Base-by-base conservation (phyloP, 2,888 invertebrate species). In the Aricia artaxerxes region DNA sequence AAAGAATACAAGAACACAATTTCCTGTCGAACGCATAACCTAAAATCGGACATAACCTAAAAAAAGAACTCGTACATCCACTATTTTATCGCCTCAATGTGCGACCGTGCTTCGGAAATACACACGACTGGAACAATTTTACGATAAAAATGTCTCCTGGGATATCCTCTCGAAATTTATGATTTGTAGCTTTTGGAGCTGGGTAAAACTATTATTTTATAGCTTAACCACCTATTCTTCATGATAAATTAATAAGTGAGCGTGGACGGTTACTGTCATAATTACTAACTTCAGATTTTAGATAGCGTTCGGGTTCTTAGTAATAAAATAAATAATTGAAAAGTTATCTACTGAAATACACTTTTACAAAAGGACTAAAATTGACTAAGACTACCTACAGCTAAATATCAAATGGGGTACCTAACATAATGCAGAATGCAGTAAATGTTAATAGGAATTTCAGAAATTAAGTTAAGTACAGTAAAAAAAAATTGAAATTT, bases 1-100 rank as follows among this genome's bases (percentile, higher is more conserved):
- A 69, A 69, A 69, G 16, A 69, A 69, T 69, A 69, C 64, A 35
- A 35, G 64, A 69, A 69, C 35, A 69, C 69, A 69, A 69, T 69
- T 69, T 69, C 69, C 69, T 69, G 69, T 38, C 38, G 35, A 69
- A 38, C 69, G 35, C 69, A 69, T 69, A 69, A 38, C 69, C 69
- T 11, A 13, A 69, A 69, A 31, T 69, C 35, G 69, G 38, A 69
- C 35, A 16, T 69, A 69, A 38, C 69, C 69, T 16, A 38, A 69
- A 69, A 69, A 64, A 69, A 69, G 5, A 35, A 13, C 35, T 13
- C 69, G 69, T 35, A 38, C 69, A 5, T 69, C 64, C 16, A 69
- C 13, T 69, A 16, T 69, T 69, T 69, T 69, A 69, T 69, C 69
- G 69, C 35, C 35, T 69, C 64, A 69, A 69, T 69, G 69, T 69